Evolutionary conservation across 2,797 vertebrate species (phyloP).

Genomic region (Tokudaia muenninki): DNA sequence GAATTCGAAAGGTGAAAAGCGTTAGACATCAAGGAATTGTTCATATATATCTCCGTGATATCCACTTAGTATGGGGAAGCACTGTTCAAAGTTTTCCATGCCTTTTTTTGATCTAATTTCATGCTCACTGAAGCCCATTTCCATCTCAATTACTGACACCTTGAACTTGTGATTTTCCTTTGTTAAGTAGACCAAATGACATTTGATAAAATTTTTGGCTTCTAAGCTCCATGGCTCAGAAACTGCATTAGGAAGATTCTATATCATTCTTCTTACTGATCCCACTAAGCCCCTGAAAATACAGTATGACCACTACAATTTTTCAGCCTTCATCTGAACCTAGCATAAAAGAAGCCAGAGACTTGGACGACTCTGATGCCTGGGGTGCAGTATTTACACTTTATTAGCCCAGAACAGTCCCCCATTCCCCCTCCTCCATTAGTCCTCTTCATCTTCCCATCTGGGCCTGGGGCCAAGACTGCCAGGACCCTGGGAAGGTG

Average conservation of each 20-base stretch:
- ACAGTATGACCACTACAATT: conserved; percentile 54
- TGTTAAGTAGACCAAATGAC: conserved; percentile 68
- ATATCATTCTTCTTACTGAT: conserved; percentile 70
- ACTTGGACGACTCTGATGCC: conserved; percentile 41
- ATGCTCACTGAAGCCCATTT: conserved; percentile 76
- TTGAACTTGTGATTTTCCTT: conserved; percentile 79
- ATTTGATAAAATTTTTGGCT: conserved; percentile 74
- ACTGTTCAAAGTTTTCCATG: conserved; percentile 74
- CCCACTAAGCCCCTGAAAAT: conserved; percentile 75
- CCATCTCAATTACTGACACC: conserved; percentile 72
- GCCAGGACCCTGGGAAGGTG: not conserved
- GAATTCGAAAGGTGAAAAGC: conserved; percentile 54
- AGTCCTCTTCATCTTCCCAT: conserved; percentile 16
- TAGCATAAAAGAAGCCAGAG: conserved; percentile 61
- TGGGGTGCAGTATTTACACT: conserved; percentile 45
- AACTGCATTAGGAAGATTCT: conserved; percentile 71
- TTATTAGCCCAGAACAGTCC: conserved; percentile 40
- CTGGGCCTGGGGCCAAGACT: not conserved
- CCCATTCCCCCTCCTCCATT: too few relatives aligned
- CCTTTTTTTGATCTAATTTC: conserved; percentile 82
- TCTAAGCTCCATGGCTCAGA: conserved; percentile 77
- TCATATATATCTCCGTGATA: conserved; percentile 69
- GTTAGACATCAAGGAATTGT: conserved; percentile 66
- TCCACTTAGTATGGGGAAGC: conserved; percentile 73
- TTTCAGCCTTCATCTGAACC: conserved; percentile 59